These are phyloP conservation scores for Etheostoma cragini DNA, from an alignment of 2,113 vertebrate species.

Conservation along the genomic window DNA sequence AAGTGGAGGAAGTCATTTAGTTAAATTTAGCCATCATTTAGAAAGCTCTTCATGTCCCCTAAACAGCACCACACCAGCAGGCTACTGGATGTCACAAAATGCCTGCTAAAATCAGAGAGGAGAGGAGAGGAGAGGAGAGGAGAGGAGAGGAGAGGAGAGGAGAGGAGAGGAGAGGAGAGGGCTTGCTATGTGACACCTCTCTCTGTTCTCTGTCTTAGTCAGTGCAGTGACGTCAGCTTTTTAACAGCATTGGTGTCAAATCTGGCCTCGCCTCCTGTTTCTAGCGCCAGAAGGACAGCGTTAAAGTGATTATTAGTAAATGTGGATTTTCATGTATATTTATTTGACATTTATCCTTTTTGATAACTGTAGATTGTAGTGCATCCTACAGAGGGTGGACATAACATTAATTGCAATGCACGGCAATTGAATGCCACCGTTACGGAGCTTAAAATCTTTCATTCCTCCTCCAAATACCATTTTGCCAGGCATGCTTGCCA, in stretches of 20 bases:
- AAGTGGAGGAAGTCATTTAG: slow-evolving; percentile 82
- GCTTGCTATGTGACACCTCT: slow-evolving; percentile 78
- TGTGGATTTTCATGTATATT: slow-evolving; percentile 52
- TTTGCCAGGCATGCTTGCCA: background rate
- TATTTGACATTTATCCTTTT: slow-evolving; percentile 44
- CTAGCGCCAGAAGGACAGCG: slow-evolving; percentile 58
- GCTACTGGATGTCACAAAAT: slow-evolving; percentile 71
- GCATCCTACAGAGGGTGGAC: slow-evolving; percentile 29
- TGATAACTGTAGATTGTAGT: slow-evolving; percentile 16
- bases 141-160: background rate
- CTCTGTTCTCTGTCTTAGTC: slow-evolving; percentile 75
- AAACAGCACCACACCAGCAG: slow-evolving; percentile 76
- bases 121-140: background rate
- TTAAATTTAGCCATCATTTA: slow-evolving; percentile 83
- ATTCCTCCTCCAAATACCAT: background rate
- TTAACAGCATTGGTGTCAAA: slow-evolving; percentile 82
- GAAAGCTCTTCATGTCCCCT: slow-evolving; percentile 74
- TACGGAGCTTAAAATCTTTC: slow-evolving; percentile 22
- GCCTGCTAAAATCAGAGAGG: slow-evolving; percentile 48
- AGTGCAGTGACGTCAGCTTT: slow-evolving; percentile 80
- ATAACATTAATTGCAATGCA: slow-evolving; percentile 1
- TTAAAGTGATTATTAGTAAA: slow-evolving; percentile 59
- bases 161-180: slow-evolving; percentile 36
- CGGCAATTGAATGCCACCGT: slow-evolving; percentile 20
- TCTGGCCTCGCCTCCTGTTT: slow-evolving; percentile 82